Base-by-base conservation (phyloP, 1,140 invertebrate genomes). In the Conus ventricosus region DNA sequence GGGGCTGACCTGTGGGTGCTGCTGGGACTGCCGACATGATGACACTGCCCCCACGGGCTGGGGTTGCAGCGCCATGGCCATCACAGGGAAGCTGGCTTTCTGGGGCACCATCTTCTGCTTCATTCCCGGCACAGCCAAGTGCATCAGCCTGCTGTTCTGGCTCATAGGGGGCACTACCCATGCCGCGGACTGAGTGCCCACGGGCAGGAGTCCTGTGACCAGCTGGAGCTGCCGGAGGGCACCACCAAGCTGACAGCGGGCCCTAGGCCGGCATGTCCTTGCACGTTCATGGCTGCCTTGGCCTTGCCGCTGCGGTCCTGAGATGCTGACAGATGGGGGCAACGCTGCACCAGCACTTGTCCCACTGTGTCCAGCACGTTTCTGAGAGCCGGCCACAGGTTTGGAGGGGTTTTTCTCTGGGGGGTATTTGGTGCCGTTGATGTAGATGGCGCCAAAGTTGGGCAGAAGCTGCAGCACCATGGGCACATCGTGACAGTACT, bases 371-470 rank as follows among this genome's bases (percentile, higher is more conserved):
- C 17, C 10, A 10, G 82, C 5, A 25, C 11, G 23, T n/a, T 23
- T 63, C 82, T 84, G 82, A 11, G 57, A n/a, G 53, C 17, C 6
- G 15, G 17, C 23, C 57, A 15, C 8, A 60, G 8, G 57, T 11
- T 15, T 60, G 57, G 87, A 10, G 54, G 60, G 39, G 67, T 53
- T 67, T 83, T 91, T 89, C 39, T 91, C 89, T 23, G 89, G 91
- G 27, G 88, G 90, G 67, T 87, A 91, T 53, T 90, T 87, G 20
- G 88, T 86, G 13, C 90, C 91, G 78, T 93, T 93, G 15, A 93
- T 91, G 88, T 91, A 91, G 54, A 93, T 92, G 53, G 89, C 89
- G 11, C 92, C 92, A 71, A 93, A 90, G 82, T 92, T 91, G 27
- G 85, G 89, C 7, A 90, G 81, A 25, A 83, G 88, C 17, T 67